Conservation (phyloP, 1,140 invertebrate genomes). For the Aphaenogaster ashmeadi region DNA sequence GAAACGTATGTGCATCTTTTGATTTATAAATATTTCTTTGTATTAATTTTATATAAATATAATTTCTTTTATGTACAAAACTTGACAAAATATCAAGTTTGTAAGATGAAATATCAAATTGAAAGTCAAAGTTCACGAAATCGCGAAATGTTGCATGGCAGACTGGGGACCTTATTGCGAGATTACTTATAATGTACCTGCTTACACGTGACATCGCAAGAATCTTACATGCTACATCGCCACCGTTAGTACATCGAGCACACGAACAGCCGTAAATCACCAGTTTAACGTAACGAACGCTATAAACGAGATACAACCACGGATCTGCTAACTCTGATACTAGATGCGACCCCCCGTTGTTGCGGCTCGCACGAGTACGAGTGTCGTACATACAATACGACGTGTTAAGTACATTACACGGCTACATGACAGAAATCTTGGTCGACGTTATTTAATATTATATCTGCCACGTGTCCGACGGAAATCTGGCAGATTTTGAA, state of each 20-base stretch:
- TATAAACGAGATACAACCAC: constrained; percentile 75
- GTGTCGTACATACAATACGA: constrained; percentile 58
- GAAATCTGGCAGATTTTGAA: background rate
- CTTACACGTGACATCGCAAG: constrained; percentile 33
- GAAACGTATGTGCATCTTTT: background rate
- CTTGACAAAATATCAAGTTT: background rate
- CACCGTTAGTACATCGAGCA: constrained; percentile 20
- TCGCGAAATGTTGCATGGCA: background rate
- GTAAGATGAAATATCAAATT: background rate
- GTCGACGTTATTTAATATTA: constrained; percentile 58
- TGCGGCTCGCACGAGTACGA: constrained; percentile 60
- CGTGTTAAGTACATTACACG: constrained; percentile 65
- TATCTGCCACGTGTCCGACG: background rate
- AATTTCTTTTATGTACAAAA: background rate
- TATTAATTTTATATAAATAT: background rate
- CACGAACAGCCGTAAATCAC: constrained; percentile 70
- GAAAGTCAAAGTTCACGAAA: background rate
- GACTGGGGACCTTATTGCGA: background rate
- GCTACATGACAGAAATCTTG: background rate
- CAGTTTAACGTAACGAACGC: constrained; percentile 66
- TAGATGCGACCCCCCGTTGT: constrained; percentile 81
- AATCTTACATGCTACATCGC: background rate
- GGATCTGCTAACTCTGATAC: constrained; percentile 77
- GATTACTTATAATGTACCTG: constrained; percentile 1
- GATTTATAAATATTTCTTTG: background rate